Evolutionary conservation across 2,888 invertebrate genomes (phyloP).

Genomic region (Xestobium rufovillosum): DNA sequence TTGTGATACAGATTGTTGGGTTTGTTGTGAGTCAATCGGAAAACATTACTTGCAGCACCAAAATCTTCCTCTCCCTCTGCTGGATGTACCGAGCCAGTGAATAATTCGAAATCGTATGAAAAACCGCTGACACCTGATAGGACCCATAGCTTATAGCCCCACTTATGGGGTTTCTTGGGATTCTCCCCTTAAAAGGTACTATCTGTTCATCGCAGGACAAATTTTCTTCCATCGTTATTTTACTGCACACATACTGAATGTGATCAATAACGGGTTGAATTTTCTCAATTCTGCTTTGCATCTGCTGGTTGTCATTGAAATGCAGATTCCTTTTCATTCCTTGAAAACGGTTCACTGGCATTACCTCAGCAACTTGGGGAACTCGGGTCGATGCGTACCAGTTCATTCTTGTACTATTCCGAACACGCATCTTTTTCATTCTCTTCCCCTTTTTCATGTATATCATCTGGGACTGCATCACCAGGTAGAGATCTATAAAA

Average conservation of each 20-base stretch:
- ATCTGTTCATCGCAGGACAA: no score
- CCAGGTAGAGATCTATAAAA: no score
- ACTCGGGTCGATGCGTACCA: conserved; percentile 9
- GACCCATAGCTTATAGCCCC: conserved; percentile 5
- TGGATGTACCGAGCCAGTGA: conserved; percentile 13
- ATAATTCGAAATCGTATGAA: conserved; percentile 11
- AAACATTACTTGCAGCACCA: no score
- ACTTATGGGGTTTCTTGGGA: conserved; percentile 9
- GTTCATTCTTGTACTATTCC: conserved; percentile 5
- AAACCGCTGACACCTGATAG: conserved; percentile 10
- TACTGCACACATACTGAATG: conserved; percentile 5
- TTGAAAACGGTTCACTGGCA: conserved; percentile 8
- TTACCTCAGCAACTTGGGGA: conserved; percentile 8
- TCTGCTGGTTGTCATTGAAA: conserved; percentile 9
- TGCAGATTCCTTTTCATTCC: conserved; percentile 3
- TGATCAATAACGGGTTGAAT: conserved; percentile 13
- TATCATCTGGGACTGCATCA: no score
- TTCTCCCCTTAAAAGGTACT: no score
- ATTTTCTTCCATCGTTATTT: conserved; percentile 10
- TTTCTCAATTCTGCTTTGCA: conserved; percentile 9
- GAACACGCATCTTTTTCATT: no score
- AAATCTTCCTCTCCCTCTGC: no score
- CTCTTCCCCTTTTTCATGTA: no score
- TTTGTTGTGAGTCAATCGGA: conserved; percentile 10
- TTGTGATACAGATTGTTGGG: conserved; percentile 18